These are phyloP conservation scores for Parambassis ranga DNA, from an alignment of 2,797 vertebrate species.

Conservation along the genomic window DNA sequence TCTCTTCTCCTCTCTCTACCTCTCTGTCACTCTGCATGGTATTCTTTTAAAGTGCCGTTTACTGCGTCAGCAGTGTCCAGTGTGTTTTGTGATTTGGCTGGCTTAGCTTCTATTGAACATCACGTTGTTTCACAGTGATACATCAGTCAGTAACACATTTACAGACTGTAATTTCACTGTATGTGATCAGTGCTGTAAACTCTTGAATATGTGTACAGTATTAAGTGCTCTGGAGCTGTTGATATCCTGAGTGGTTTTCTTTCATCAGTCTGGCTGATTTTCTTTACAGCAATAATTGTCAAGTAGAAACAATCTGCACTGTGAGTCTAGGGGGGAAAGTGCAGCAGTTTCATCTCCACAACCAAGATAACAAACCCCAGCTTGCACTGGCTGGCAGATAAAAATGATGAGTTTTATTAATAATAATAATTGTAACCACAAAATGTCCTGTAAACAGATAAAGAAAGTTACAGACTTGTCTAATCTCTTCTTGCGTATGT, in stretches of 20 bases:
- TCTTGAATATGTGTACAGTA: background rate
- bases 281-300: background rate
- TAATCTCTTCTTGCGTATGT: background rate
- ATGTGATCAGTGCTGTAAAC: background rate
- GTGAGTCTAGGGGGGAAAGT: too few relatives aligned
- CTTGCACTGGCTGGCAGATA: too few relatives aligned
- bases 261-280: background rate
- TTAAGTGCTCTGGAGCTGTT: background rate
- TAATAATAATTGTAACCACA: too few relatives aligned
- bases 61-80: slow-evolving; percentile 31
- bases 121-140: slow-evolving; percentile 28
- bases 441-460: too few relatives aligned
- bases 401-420: too few relatives aligned
- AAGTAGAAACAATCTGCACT: too few relatives aligned
- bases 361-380: too few relatives aligned
- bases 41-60: slow-evolving; percentile 37
- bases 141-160: slow-evolving; percentile 27
- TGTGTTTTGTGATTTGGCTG: slow-evolving; percentile 53
- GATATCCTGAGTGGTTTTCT: background rate
- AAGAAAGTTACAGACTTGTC: too few relatives aligned
- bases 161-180: slow-evolving; percentile 7
- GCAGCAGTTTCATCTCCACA: too few relatives aligned
- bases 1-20: slow-evolving; percentile 38
- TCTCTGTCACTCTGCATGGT: slow-evolving; percentile 52
- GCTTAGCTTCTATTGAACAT: slow-evolving; percentile 51